Evolutionary conservation across 2,797 vertebrate species (phyloP), one percentile per base, ranked within the genome.

Genomic region (Argyrosomus regius): DNA sequence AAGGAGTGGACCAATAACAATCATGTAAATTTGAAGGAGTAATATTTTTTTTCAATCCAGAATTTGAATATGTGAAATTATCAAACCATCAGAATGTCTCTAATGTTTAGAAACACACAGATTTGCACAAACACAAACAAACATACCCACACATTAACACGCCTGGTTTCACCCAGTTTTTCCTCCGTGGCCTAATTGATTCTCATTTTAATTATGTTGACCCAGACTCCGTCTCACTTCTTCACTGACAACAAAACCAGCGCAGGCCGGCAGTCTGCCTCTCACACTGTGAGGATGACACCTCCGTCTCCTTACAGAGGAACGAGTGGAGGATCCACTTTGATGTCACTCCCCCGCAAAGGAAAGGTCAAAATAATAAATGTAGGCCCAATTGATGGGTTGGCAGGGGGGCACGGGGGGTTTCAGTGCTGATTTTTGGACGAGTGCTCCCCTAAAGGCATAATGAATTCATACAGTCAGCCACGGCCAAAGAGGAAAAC

Each of bases 281-380:
- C 89, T 93, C 93, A 92, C 91, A 91, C 92, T 93, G 92, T 83
- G 91, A 88, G 82, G 89, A 88, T 87, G 90, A 91, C 91, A 91
- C 89, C 91, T 89, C 93, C 81, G 83, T 90, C 91, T 93, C 77
- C 83, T 84, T 77, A 91, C 92, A 92, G 90, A 87, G 82, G 75
- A 88, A 75, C 80, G 49, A 84, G 89, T 81, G 41, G 54, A 87
- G 85, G 76, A 87, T 80, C 83, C 72, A 82, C 94, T 96, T 96
- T 95, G 94, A 95, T 93, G 94, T 94, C 83, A 83, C 87, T 87
- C 91, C 91, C 88, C 91, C 80, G 88, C 92, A 91, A 94, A 94
- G 90, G 84, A 95, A 95, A 96, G 95, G 95, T 96, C 94, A 96
- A 96, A 96, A 95, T 96, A 96, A 96, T 95, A 96, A 96, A 96